Evolutionary conservation across 2,797 vertebrate species (phyloP), one percentile per base, ranked within the genome.

Genomic region (Tiaroga cobitis): DNA sequence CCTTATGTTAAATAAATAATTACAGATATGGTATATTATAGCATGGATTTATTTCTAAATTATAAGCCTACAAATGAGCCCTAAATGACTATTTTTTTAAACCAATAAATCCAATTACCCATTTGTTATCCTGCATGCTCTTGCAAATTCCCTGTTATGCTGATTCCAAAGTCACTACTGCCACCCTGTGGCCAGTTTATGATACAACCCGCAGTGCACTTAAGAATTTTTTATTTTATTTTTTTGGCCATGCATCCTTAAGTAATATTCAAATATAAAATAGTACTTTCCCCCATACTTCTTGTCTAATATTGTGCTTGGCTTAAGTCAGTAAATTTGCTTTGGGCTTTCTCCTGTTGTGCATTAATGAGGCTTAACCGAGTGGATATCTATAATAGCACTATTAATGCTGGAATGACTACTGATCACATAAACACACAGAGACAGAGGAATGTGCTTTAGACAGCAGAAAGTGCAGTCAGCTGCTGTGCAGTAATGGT

Each of bases 391-490:
- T 24, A 34, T 59, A 78, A 67, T 80, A 29, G 56, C 41, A 70
- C 78, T 75, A 56, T 78, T 78, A 61, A 79, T 78, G 74, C 26
- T 77, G 86, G 79, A 46, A 75, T 26, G 54, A 70, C 79, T 81
- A 59, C 67, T 49, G n/a, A 80, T 80, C 41, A 67, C 83, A 76
- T 75, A 54, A 75, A 77, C 73, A 87, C 63, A 69, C 29, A 83
- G 61, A 49, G 49, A 68, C 61, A 29, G 19, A 26, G 82, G 78
- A 84, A 87, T 81, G 82, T 81, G 86, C 83, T 84, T 85, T 72
- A 70, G 79, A 54, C 79, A 85, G 82, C 82, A 85, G 82, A 84
- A 87, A 77, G 49, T 24, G 34, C 54, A 81, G 73, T 85, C 34
- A 85, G n/a, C 37, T 83, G 43, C 82, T 81, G 41, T 37, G 32